Conservation (phyloP, 2,888 invertebrate species). For the Drosophila multiciliata region DNA sequence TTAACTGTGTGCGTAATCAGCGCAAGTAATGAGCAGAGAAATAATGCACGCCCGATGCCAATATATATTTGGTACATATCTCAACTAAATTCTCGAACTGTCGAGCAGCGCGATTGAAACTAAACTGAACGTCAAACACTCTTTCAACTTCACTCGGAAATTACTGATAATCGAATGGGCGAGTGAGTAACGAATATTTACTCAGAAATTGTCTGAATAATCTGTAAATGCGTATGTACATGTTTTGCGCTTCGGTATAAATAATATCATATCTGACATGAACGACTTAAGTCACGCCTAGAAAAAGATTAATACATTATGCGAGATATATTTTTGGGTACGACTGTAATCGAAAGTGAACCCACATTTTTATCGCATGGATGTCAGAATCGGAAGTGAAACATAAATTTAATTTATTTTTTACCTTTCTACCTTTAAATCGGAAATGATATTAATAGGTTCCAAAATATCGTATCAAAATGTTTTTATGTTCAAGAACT, state of each 20-base stretch:
- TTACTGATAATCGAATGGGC: slow-evolving; percentile 19
- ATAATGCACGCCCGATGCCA: background rate
- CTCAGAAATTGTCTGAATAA: slow-evolving; percentile 14
- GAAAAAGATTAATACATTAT: background rate
- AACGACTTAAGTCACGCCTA: background rate
- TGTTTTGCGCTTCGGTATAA: background rate
- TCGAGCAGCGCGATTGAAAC: slow-evolving; percentile 20
- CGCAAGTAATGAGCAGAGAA: slow-evolving; percentile 1
- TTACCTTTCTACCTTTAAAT: no score
- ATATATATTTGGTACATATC: background rate
- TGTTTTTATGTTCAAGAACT: background rate
- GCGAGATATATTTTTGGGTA: background rate
- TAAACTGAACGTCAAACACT: slow-evolving; percentile 30
- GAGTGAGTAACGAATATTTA: slow-evolving; percentile 8
- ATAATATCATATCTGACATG: background rate
- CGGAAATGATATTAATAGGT: background rate
- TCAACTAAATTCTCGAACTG: background rate
- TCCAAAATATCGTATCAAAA: background rate
- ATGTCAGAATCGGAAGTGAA: background rate
- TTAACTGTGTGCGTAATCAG: slow-evolving; percentile 14
- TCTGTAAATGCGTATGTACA: background rate
- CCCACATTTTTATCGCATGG: background rate
- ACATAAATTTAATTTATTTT: background rate
- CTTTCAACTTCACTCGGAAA: slow-evolving; percentile 7
- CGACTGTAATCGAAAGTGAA: background rate